These are phyloP conservation scores for Ricordea florida DNA, from an alignment of 92 coral and sea anemone genomes.

Conservation along the genomic window DNA sequence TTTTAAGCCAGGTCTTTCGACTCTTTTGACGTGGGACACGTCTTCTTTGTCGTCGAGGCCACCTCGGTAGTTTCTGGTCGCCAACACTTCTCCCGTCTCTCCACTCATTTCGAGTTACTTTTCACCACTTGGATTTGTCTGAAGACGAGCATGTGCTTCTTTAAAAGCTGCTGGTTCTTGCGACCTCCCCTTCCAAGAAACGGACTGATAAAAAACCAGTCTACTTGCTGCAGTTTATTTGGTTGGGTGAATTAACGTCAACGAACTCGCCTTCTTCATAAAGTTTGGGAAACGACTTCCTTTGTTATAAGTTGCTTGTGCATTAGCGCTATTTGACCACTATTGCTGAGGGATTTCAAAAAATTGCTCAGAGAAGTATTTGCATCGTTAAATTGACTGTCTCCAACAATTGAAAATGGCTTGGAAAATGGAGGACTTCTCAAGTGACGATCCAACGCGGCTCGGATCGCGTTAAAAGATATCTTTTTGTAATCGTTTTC, in stretches of 20 bases:
- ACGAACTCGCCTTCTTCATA: slow-evolving; percentile 17
- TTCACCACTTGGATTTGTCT: slow-evolving; percentile 40
- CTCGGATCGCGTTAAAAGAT: no score
- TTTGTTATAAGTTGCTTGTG: slow-evolving; percentile 3
- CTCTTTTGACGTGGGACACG: slow-evolving; percentile 42
- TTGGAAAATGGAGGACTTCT: no score
- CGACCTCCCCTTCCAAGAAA: slow-evolving; percentile 39
- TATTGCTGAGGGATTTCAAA: slow-evolving; percentile 14
- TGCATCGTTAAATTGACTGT: no score
- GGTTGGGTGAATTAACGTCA: slow-evolving; percentile 14
- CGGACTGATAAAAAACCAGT: no score
- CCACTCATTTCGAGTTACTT: slow-evolving; percentile 24
- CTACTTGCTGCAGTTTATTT: slow-evolving; percentile 29
- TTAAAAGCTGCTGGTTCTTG: no score
- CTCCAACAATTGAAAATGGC: no score
- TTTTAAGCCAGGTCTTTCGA: slow-evolving; percentile 48
- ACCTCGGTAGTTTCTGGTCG: slow-evolving; percentile 60
- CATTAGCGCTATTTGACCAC: slow-evolving; percentile 20
- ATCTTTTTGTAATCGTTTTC: no score
- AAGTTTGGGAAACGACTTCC: no score
- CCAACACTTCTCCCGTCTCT: slow-evolving; percentile 54
- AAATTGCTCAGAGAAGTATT: no score
- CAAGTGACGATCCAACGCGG: no score
- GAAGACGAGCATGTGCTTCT: slow-evolving; percentile 29
- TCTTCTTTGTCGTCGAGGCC: slow-evolving; percentile 52